phyloP scores from a whole-genome alignment of 1,140 invertebrate species.

The Formica exsecta region DNA sequence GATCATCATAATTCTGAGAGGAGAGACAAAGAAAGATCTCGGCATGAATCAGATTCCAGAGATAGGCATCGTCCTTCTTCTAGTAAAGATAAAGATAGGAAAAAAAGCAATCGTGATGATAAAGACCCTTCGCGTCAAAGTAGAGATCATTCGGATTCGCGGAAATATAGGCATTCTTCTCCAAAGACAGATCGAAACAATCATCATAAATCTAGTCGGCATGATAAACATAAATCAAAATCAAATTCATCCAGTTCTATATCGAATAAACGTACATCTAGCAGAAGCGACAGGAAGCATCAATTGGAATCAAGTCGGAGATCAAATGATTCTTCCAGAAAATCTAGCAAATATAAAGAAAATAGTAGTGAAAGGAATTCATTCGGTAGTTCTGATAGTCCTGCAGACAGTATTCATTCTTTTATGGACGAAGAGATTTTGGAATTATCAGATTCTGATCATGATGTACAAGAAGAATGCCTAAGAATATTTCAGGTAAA shows the following conservation, averaged over 20 bases:
- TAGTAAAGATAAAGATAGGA: slow-evolving; percentile 73
- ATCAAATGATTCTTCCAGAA: slow-evolving; percentile 67
- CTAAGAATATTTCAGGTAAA: slow-evolving; percentile 91
- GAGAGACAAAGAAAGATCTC: slow-evolving; percentile 69
- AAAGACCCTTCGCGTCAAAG: slow-evolving; percentile 64
- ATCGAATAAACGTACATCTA: slow-evolving; percentile 68
- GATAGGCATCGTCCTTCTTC: slow-evolving; percentile 67
- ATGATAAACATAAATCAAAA: slow-evolving; percentile 74
- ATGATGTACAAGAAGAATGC: slow-evolving; percentile 90
- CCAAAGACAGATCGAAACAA: slow-evolving; percentile 70
- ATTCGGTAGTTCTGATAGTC: slow-evolving; percentile 65
- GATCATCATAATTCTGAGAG: slow-evolving; percentile 44
- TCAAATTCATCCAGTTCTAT: slow-evolving; percentile 71
- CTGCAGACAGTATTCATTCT: slow-evolving; percentile 20
- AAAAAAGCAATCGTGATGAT: slow-evolving; percentile 65
- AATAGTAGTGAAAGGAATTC: slow-evolving; percentile 73
- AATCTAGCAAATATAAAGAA: slow-evolving; percentile 65
- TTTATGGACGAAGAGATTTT: slow-evolving; percentile 59
- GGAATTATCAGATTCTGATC: slow-evolving; percentile 85
- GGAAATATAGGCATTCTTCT: slow-evolving; percentile 64
- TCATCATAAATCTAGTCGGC: slow-evolving; percentile 74
- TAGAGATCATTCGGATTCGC: slow-evolving; percentile 71
- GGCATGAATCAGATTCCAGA: slow-evolving; percentile 67
- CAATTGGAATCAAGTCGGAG: slow-evolving; percentile 72
- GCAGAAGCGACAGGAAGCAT: slow-evolving; percentile 70